These are phyloP conservation scores for Eilema sororculum DNA, from an alignment of 2,888 invertebrate species.

Conservation along the genomic window DNA sequence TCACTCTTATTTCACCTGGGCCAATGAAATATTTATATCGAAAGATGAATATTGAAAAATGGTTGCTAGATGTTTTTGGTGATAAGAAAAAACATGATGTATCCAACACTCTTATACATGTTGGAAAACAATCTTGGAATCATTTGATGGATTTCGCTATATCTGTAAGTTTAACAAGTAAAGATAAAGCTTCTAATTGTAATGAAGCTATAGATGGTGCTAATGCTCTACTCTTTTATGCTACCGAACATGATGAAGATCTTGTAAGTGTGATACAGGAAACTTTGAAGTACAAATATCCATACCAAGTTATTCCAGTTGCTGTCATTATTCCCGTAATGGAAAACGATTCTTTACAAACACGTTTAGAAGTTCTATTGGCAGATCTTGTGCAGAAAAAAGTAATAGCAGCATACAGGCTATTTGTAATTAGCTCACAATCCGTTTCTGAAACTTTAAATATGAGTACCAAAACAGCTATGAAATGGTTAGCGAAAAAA, in stretches of 20 bases:
- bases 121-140: constrained; percentile 81
- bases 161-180: constrained; percentile 73
- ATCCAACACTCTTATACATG: constrained; percentile 72
- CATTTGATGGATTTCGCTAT: constrained; percentile 81
- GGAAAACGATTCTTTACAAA: constrained; percentile 49
- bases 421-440: constrained; percentile 66
- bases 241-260: constrained; percentile 65
- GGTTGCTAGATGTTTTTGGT: constrained; percentile 80
- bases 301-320: constrained; percentile 77
- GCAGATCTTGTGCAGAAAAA: constrained; percentile 61
- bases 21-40: constrained; percentile 74
- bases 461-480: constrained; percentile 69
- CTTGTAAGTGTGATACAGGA: constrained; percentile 64
- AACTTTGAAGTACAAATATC: constrained; percentile 70
- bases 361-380: constrained; percentile 62
- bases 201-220: constrained; percentile 77
- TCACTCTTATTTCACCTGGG: constrained; percentile 87
- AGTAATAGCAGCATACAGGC: constrained; percentile 72
- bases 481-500: constrained; percentile 84
- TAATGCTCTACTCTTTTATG: constrained; percentile 77
- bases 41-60: constrained; percentile 80
- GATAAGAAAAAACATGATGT: constrained; percentile 71
- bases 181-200: constrained; percentile 51
- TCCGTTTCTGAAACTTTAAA: constrained; percentile 68
- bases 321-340: constrained; percentile 71